Evolutionary conservation across 2,797 vertebrate genomes (phyloP), one percentile per base, ranked within the genome.

Genomic region (Esox masquinongy): DNA sequence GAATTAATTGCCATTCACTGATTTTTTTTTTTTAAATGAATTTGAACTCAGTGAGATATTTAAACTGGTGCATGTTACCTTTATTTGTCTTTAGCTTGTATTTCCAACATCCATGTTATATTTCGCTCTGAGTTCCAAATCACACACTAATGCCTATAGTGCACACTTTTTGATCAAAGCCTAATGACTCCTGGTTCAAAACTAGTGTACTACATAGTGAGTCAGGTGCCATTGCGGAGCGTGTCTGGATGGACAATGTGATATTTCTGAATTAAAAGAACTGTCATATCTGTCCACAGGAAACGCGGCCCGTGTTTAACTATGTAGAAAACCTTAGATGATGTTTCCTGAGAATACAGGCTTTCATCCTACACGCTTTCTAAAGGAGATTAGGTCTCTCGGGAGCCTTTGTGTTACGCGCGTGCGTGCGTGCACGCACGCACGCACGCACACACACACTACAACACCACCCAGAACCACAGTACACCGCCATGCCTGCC

Each of bases 291-390:
- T 76, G 83, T 86, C 78, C 82, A 43, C 29, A 68, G 59, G 31
- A 50, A 31, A 24, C 63, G 79, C n/a, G 69, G 75, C 66, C 72
- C 77, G 53, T 81, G 82, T 85, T 83, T 83, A 73, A 79, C 78
- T 77, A 75, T 9, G 75, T 70, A 77, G 79, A 87, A 90, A 90
- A 86, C 86, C 77, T 77, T 84, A 73, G 81, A 85, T 90, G 90
- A 77, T 69, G 73, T 82, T 80, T 79, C 82, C 84, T 77, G 67
- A 84, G 88, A 89, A 78, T 86, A 70, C 73, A 69, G 73, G 88
- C 82, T 91, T 91, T 91, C 90, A 90, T 76, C 83, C 90, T 91
- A 92, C 90, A 90, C 74, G 31, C 82, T 81, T 80, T 88, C 79
- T 86, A 82, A 90, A 87, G 79, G 81, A 75, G 88, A 91, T 90